These are phyloP conservation scores for Rhinogobius similis DNA, from an alignment of 2,113 vertebrate species.

Conservation along the genomic window DNA sequence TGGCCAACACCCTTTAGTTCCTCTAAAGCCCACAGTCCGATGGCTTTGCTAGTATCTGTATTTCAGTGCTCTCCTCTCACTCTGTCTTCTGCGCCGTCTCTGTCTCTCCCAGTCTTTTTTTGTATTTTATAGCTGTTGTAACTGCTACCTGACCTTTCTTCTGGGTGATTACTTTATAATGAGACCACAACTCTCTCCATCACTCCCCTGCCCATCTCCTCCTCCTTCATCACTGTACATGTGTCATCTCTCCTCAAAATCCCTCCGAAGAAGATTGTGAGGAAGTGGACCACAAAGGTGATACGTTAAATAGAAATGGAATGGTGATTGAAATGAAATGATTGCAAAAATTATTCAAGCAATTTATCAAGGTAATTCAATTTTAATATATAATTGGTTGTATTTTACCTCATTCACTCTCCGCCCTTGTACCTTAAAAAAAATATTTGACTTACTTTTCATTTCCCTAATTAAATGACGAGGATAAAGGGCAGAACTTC, in stretches of 20 bases:
- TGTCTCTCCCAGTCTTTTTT: constrained; percentile 20
- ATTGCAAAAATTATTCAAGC: background rate
- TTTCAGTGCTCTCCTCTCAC: constrained; percentile 27
- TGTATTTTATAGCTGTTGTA: constrained; percentile 65
- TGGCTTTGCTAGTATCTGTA: constrained; percentile 8
- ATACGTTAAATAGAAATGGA: background rate
- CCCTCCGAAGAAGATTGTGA: constrained; percentile 23
- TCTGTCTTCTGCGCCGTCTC: constrained; percentile 1
- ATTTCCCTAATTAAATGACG: background rate
- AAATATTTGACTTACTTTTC: background rate
- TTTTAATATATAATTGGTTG: background rate
- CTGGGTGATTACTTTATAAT: constrained; percentile 69
- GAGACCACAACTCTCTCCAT: constrained; percentile 57
- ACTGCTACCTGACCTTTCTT: constrained; percentile 68
- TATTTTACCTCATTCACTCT: background rate
- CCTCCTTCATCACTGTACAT: constrained; percentile 19
- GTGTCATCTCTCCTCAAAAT: constrained; percentile 34
- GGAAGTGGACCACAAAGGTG: background rate
- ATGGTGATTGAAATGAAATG: background rate
- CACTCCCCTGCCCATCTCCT: constrained; percentile 21
- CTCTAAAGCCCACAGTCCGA: constrained; percentile 15
- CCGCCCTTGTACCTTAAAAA: too few relatives aligned
- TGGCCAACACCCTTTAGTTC: constrained; percentile 29
- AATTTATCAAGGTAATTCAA: background rate
- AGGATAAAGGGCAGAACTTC: background rate